Evolutionary conservation across 2,888 invertebrate species (phyloP), one percentile per base, ranked within the genome.

Genomic region (Heliconius sara): DNA sequence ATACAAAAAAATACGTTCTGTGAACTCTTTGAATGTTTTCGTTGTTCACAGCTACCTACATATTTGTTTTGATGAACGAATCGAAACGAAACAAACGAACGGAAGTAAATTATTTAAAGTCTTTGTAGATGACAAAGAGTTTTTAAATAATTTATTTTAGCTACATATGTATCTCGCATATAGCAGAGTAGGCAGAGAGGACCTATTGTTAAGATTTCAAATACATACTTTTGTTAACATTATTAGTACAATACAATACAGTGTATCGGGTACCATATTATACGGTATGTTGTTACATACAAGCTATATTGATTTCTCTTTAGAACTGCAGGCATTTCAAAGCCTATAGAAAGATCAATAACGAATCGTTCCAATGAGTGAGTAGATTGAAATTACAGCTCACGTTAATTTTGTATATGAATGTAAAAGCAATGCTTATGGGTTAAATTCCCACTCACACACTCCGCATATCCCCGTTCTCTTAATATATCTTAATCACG

Each of bases 231-330:
- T 57, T 22, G 19, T n/a, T 4, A n/a, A 60, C 3, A 60, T 19
- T 10, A 60, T n/a, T 60, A n/a, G n/a, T 60, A 10, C 0, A 60
- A 60, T n/a, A 27, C 27, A 27, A 27, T 27, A 27, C 27, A n/a
- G 3, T 0, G n/a, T n/a, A 60, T n/a, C 10, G 3, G 12, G n/a
- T n/a, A 10, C n/a, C n/a, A 12, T 5, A 65, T 16, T 16, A 16
- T 16, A 19, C 13, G 0, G 13, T 65, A 67, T 22, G 30, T 67
- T 30, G 9, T 3, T 34, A 67, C 30, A 22, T 3, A 34, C 43
- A 43, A 68, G 68, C 68, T 70, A 25, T 70, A 70, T 70, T 70
- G 70, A 70, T 70, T 70, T 70, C 25, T 43, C 39, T 25, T 68
- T 13, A 70, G 43, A 70, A 70, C 25, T 70, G 70, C 43, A 68